These are phyloP conservation scores for Auanema freiburgensis DNA, from an alignment of 2,888 invertebrate species.

Conservation along the genomic window DNA sequence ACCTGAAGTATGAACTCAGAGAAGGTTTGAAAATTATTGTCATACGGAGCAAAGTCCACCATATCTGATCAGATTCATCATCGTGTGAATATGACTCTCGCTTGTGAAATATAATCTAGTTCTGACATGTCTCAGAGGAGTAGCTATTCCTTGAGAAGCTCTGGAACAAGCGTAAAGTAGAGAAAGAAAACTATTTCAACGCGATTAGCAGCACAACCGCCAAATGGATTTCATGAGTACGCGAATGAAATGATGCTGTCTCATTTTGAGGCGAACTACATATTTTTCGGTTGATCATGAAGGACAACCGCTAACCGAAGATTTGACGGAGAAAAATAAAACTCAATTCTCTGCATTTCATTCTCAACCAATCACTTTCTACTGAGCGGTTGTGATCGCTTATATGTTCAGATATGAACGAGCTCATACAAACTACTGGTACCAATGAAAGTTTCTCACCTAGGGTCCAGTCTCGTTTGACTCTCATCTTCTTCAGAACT, in stretches of 20 bases:
- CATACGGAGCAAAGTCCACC: constrained; percentile 57
- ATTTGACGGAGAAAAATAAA: not conserved
- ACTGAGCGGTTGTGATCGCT: too few relatives aligned
- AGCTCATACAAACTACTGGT: too few relatives aligned
- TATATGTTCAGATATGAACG: too few relatives aligned
- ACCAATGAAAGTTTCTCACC: constrained; percentile 68
- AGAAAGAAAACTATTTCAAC: not conserved
- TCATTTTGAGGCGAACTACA: not conserved
- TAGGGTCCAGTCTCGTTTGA: constrained; percentile 91
- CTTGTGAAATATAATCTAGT: constrained; percentile 99
- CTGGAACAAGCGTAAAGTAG: constrained; percentile 24
- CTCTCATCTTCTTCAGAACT: constrained; percentile 83
- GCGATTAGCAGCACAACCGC: not conserved
- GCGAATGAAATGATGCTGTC: not conserved
- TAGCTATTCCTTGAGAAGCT: constrained; percentile 81
- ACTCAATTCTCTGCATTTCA: too few relatives aligned
- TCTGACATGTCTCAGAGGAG: constrained; percentile 94
- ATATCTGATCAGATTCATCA: constrained; percentile 85
- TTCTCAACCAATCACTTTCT: too few relatives aligned
- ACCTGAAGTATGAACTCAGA: constrained; percentile 64
- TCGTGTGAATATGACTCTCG: constrained; percentile 96
- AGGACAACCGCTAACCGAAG: too few relatives aligned
- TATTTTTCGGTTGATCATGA: not conserved
- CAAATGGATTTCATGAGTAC: too few relatives aligned
- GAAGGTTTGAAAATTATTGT: not conserved